Evolutionary conservation across 53 echinoderm and acorn worm species (phyloP).

Genomic region (Astropecten irregularis): DNA sequence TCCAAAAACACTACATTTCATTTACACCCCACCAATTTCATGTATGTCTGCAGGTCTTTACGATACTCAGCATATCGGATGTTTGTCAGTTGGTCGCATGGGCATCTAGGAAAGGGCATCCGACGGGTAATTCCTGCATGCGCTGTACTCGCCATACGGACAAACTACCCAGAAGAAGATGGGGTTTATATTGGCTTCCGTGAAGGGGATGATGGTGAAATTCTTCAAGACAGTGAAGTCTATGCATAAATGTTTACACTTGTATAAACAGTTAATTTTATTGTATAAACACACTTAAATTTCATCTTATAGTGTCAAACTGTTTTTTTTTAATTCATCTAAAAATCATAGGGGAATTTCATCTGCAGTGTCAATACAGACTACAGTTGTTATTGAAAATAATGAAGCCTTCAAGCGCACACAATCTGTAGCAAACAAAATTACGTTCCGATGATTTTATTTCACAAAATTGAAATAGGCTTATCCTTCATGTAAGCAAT

Average conservation of each 20-base stretch:
- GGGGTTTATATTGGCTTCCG: conserved; percentile 61
- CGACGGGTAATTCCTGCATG: conserved; percentile 62
- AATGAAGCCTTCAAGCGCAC: too few species aligned
- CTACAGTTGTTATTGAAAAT: too few species aligned
- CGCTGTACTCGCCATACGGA: conserved; percentile 40
- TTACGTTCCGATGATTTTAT: too few species aligned
- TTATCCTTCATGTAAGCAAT: too few species aligned
- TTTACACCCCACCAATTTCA: background rate
- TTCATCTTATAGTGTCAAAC: too few species aligned
- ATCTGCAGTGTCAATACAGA: too few species aligned
- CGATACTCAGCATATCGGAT: conserved; percentile 47
- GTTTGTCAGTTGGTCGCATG: conserved; percentile 46
- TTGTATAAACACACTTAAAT: background rate
- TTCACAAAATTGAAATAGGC: too few species aligned
- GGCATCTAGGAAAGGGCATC: conserved; percentile 48
- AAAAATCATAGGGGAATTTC: too few species aligned
- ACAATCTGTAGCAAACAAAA: too few species aligned
- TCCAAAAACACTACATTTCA: background rate
- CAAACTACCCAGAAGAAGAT: conserved; percentile 39
- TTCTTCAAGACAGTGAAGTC: conserved; percentile 31
- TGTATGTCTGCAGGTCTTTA: conserved; percentile 2
- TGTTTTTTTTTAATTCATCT: too few species aligned
- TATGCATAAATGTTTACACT: too few species aligned
- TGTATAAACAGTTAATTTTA: too few species aligned
- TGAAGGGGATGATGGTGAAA: conserved; percentile 43